phyloP scores from a whole-genome alignment of 2,113 vertebrate genomes.

The Kobus ellipsiprymnus region DNA sequence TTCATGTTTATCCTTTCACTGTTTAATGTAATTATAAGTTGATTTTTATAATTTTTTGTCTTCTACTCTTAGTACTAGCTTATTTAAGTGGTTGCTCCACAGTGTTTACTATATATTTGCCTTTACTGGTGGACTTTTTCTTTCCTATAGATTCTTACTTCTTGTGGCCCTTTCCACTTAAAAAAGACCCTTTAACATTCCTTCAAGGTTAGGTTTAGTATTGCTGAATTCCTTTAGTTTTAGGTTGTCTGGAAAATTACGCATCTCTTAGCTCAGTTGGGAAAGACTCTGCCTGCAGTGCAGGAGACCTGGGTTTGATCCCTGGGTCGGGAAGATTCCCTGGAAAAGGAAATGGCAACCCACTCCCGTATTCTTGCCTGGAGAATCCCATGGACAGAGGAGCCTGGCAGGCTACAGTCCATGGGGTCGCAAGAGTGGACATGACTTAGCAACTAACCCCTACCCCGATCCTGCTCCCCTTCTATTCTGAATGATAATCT shows the following conservation, averaged over 20 bases:
- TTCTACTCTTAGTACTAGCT: neutral
- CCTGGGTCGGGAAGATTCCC: neutral
- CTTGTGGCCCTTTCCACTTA: neutral
- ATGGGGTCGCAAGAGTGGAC: neutral
- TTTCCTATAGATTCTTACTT: neutral
- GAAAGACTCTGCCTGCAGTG: neutral
- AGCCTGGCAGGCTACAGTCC: neutral
- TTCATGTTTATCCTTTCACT: neutral
- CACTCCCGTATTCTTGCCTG: neutral
- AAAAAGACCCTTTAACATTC: neutral
- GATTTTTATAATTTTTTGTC: neutral
- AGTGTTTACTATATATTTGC: neutral
- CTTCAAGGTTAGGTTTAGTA: neutral
- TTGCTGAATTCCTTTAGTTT: neutral
- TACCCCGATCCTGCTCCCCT: neutral
- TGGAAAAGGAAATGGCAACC: neutral
- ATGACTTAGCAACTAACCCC: neutral
- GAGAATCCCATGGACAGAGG: neutral
- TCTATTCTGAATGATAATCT: neutral
- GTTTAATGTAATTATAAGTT: neutral
- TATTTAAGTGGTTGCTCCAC: neutral
- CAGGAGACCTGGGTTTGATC: neutral
- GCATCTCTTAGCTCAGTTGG: neutral
- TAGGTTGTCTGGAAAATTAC: neutral
- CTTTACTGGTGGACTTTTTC: neutral